Evolutionary conservation across 2,797 vertebrate species (phyloP), one percentile per base, ranked within the genome.

Genomic region (Adelosebastes latens): DNA sequence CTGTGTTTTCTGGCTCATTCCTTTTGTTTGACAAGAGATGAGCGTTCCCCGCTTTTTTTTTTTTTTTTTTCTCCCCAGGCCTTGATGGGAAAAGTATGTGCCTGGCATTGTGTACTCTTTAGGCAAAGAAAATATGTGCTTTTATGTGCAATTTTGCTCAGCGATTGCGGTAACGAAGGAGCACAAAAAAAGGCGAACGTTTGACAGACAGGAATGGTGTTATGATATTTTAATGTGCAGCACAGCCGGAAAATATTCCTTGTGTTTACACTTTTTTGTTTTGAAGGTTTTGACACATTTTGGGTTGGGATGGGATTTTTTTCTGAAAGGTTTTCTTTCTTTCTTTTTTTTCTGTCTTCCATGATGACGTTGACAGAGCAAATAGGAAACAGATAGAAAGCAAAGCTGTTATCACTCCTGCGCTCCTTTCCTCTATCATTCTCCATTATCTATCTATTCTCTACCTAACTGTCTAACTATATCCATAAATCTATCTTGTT

Each of bases 11-110:
- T 87, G 88, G 83, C 86, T 69, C 67, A 16, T 78, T 83, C 72
- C 77, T 76, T 88, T 87, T 88, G 86, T 89, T 91, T 93, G 89
- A 93, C 81, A 89, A 83, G 84, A 88, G 84, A 90, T 87, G 82
- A 88, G 84, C 60, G 71, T 73, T 71, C 67, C 61, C 56, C 9
- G 6, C 8, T 56, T 52, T 58, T 20, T 20, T 29, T 61, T 46
- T 52, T n/a, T 42, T 31, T 59, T 72, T 82, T 53, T 56, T 55
- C 74, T 80, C 82, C 78, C 36, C 49, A 18, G 66, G 78, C 66
- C 87, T 87, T 87, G 84, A 93, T 90, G 83, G 69, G 82, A 92
- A 91, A 90, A 89, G 87, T 85, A 71, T 90, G 90, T 82, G 84
- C 64, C 85, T 89, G 88, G 83, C 71, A 77, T 89, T 84, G 83